Evolutionary conservation across 2,888 invertebrate species (phyloP), one percentile per base, ranked within the genome.

Genomic region (Xylophagus ater): DNA sequence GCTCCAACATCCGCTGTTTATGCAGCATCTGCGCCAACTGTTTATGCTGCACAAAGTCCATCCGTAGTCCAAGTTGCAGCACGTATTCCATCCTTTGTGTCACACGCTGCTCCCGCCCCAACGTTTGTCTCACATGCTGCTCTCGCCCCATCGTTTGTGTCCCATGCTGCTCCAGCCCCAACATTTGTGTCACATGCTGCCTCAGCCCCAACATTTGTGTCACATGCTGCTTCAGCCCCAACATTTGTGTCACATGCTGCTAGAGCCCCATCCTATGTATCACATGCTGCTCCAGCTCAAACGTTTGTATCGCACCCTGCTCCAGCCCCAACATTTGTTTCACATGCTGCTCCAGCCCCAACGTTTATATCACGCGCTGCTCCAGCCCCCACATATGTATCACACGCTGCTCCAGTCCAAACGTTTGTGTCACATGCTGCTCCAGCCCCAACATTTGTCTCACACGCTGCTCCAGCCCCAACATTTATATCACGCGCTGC

Each of bases 341-440:
- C 34, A 14, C 32, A 42, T 1, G 43, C 42, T 7, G 43, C 45
- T 5, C 45, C 46, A 13, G 42, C 41, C 8, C 41, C 42, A 28
- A 36, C n/a, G n/a, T n/a, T 37, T 4, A 23, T 23, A 9, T 10
- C 10, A 23, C 8, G 7, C 9, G 19, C 18, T 42, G 43, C 23
- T 37, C 37, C 39, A 38, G 45, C 48, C 37, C 43, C 43, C 38
- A 44, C 47, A 20, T 40, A 44, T n/a, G 30, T 44, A 33, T 35
- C 42, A 6, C 44, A 43, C 14, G 40, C 47, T 9, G 48, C 49
- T 20, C 47, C 51, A 21, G 45, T 39, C 25, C 49, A 51, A 9
- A 42, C 49, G 1, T 46, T 52, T 8, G 37, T 48, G 8, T n/a
- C 25, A 17, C 10, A 23, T n/a, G 43, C 43, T 18, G 34, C 42